Evolutionary conservation across 2,888 invertebrate species (phyloP), one percentile per base, ranked within the genome.

Genomic region (Ophion ventricosus): DNA sequence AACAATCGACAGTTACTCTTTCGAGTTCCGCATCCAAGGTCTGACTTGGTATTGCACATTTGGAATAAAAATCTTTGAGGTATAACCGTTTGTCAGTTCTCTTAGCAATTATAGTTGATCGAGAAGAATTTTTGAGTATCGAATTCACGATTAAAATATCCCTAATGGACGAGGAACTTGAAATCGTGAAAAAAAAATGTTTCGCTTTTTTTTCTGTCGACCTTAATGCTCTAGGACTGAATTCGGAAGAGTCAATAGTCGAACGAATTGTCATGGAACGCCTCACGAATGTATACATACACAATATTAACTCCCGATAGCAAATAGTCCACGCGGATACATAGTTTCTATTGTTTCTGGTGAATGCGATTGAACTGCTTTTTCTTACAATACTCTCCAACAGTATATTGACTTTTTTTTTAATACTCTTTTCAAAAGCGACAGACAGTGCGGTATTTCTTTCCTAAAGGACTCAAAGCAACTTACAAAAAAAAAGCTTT

Each of bases 311-410:
- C 35, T 35, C 43, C 63, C 26, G 14, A 57, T 57, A 72, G 61
- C 49, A 29, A 64, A 49, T 56, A 76, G 59, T 73, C 54, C 54
- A 43, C 75, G 49, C 56, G 40, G 25, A 76, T n/a, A 26, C 17
- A 75, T 67, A 26, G 66, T 17, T 66, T 56, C 40, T 26, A 43
- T 57, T 59, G 43, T 73, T 76, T 49, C 40, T 77, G 76, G 49
- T 73, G 80, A 83, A 80, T 83, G 83, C 80, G 43, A 73, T 56
- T 83, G 56, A 73, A 73, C 63, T 77, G 73, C 77, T 79, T 83
- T 63, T 77, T 40, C 14, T 70, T 20, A 63, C 61, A 78, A 74
- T 74, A 70, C 69, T 82, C 63, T 78, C 43, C 11, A 25, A 69
- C 56, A 67, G 70, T 17, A 49, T 11, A 49, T 2, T 49, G 14